A percentile compares a stretch with the other conserved stretches of the same genome.
These are phyloP conservation scores for Drosophila nigricruria DNA, from an alignment of 2,888 invertebrate species.

Conservation along the genomic window DNA sequence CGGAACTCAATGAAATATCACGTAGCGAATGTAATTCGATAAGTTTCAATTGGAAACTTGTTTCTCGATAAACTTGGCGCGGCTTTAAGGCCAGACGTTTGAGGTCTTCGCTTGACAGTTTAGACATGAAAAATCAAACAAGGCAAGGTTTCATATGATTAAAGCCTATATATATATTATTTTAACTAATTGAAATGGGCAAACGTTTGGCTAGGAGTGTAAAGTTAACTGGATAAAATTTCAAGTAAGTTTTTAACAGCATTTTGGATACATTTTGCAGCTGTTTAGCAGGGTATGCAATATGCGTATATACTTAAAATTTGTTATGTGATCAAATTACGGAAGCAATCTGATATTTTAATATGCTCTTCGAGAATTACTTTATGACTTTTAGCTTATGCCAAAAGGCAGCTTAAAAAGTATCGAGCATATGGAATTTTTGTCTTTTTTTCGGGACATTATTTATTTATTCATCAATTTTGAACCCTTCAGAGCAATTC, in stretches of 20 bases:
- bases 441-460: no score
- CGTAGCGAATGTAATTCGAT: slow-evolving; percentile 55
- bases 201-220: neutral
- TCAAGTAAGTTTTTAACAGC: neutral
- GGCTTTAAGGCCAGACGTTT: slow-evolving; percentile 54
- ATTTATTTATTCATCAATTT: no score
- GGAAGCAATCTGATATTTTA: neutral
- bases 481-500: no score
- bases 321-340: neutral
- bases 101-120: slow-evolving; percentile 24
- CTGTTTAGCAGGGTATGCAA: neutral
- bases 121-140: slow-evolving; percentile 32
- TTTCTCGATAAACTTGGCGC: slow-evolving; percentile 61
- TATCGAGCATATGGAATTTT: neutral
- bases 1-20: slow-evolving; percentile 58
- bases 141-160: slow-evolving; percentile 28
- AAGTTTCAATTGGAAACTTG: slow-evolving; percentile 59
- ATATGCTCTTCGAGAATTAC: neutral
- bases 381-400: neutral
- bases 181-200: slow-evolving; percentile 10
- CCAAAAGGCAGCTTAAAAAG: neutral
- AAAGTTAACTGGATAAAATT: neutral
- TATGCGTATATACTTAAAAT: neutral
- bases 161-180: slow-evolving; percentile 21
- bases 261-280: neutral